Conservation (phyloP, 2,113 vertebrate species). For the Scartelaos histophorus region DNA sequence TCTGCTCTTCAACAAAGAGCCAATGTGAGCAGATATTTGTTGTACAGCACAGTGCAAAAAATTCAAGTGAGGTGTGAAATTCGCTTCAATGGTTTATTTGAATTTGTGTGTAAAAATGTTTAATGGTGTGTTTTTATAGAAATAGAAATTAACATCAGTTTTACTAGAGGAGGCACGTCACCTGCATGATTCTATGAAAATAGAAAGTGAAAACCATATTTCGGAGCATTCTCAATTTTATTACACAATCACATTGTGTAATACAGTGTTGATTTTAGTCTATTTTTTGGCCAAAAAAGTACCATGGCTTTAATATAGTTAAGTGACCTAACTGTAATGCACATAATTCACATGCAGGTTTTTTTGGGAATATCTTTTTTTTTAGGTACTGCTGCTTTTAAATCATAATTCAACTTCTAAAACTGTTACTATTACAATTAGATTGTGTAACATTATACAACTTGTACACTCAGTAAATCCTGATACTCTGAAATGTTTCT, state of each 20-base stretch:
- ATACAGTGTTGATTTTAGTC: no score
- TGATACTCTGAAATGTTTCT: no score
- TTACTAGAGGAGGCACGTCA: not conserved
- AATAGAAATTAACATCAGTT: no score
- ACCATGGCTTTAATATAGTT: not conserved
- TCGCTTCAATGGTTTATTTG: not conserved
- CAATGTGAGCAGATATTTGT: constrained; percentile 7
- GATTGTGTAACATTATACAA: no score
- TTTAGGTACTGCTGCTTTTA: not conserved
- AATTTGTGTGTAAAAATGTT: not conserved
- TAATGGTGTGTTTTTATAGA: no score
- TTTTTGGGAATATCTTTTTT: not conserved
- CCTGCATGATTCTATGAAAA: no score
- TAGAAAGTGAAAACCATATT: no score
- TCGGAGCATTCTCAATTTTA: no score
- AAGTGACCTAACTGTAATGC: not conserved
- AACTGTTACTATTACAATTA: no score
- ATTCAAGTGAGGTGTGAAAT: not conserved
- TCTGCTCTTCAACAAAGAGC: constrained; percentile 38
- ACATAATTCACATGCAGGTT: not conserved
- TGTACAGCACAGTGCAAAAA: not conserved
- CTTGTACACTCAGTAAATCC: no score
- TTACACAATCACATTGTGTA: no score
- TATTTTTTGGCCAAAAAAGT: no score
- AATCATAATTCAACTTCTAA: not conserved